Base-by-base conservation (phyloP, 2,888 invertebrate genomes). In the Drosophila engyochracea region DNA sequence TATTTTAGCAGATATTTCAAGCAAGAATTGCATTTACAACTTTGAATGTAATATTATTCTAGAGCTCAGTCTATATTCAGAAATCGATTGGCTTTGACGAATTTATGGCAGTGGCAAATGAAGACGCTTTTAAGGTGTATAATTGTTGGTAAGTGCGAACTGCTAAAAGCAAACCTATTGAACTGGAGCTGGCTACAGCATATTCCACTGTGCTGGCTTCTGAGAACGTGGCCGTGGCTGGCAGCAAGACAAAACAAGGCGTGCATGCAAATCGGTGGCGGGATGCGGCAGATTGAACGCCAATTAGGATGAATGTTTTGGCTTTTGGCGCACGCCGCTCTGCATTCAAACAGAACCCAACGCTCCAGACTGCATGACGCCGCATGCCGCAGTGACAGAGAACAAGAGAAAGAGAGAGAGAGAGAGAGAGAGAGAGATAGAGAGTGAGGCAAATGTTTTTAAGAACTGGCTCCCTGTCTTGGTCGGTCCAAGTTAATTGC, bases 221-320 rank as follows among this genome's bases (percentile, higher is more conserved):
- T 22, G 67, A 74, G 83, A 83, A 71, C 78, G 70, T 75, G 81
- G 79, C 74, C 61, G 70, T 51, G 64, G 47, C 28, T 65, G 53
- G 28, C 59, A 58, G 41, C 58, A 28, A 30, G 39, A 16, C 39
- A 57, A 39, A 9, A 39, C 76, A 79, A 82, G 78, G 79, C 79
- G 91, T 85, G 90, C 89, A 87, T 87, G 87, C 88, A 87, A 86
- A 88, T 91, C 81, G 82, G 78, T 72, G 72, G 76, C 81, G 31
- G 73, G 67, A 76, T 79, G 59, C 76, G 91, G 91, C 90, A 91
- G 91, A 91, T 92, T 86, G 90, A 93, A 92, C 93, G 92, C 93
- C 93, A 93, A 93, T 93, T 93, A 93, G 93, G 92, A 91, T 91
- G 91, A 92, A 92, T 93, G 93, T 93, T 93, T 93, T 91, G 91